These are phyloP conservation scores for Anguilla rostrata DNA, from an alignment of 2,113 vertebrate species.

Conservation along the genomic window DNA sequence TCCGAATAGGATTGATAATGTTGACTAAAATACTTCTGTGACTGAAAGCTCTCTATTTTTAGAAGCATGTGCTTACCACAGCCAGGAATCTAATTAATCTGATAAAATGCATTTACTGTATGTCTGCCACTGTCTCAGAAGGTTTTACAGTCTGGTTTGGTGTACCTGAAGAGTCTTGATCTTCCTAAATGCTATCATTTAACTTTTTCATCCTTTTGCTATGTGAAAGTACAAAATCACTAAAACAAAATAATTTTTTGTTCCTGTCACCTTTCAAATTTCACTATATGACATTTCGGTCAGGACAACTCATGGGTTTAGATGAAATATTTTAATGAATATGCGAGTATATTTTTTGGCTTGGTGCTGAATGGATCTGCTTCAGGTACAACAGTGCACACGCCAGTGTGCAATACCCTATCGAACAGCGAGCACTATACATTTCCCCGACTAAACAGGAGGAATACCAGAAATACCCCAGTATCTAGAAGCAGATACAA, in stretches of 20 bases:
- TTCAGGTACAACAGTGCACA: too few relatives aligned
- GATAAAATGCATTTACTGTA: not conserved
- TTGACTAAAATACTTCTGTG: constrained; percentile 67
- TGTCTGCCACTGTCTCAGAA: constrained; percentile 31
- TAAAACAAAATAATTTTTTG: not conserved
- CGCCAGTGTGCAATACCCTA: too few relatives aligned
- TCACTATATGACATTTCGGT: too few relatives aligned
- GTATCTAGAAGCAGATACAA: too few relatives aligned
- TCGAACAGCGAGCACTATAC: too few relatives aligned
- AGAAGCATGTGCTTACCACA: constrained; percentile 61
- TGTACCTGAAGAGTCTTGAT: constrained; percentile 10
- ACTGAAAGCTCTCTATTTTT: constrained; percentile 66
- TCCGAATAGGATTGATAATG: constrained; percentile 67
- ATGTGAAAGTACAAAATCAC: not conserved
- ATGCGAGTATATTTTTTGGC: too few relatives aligned
- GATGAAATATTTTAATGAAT: too few relatives aligned
- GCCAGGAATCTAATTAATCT: constrained; percentile 52
- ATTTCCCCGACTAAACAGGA: too few relatives aligned
- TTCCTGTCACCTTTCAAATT: not conserved
- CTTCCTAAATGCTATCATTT: not conserved
- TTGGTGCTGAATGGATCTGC: too few relatives aligned
- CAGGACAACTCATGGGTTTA: too few relatives aligned
- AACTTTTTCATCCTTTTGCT: not conserved
- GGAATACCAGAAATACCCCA: too few relatives aligned
- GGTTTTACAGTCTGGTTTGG: constrained; percentile 13